Conservation (phyloP, 2,888 invertebrate genomes). For the Dicroscelio sp. region DNA sequence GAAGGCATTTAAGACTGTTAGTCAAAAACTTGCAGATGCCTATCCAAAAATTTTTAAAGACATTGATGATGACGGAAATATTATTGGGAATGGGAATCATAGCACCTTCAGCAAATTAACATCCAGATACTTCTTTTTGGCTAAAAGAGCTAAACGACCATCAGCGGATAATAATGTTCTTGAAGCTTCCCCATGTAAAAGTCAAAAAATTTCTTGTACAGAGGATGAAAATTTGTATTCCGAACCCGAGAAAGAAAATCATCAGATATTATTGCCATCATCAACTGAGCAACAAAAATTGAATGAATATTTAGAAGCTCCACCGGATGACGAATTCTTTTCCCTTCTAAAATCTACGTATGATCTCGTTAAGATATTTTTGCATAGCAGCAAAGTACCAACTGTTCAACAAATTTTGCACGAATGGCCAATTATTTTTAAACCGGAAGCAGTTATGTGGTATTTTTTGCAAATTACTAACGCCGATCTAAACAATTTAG, state of each 20-base stretch:
- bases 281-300: too few relatives aligned
- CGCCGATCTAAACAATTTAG: slow-evolving; percentile 1
- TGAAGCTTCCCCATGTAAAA: too few relatives aligned
- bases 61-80: slow-evolving; percentile 82
- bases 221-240: too few relatives aligned
- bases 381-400: background rate
- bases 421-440: slow-evolving; percentile 33
- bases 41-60: slow-evolving; percentile 83
- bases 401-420: background rate
- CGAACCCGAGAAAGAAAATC: too few relatives aligned
- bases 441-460: slow-evolving; percentile 29
- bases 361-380: too few relatives aligned
- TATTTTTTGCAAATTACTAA: slow-evolving; percentile 24
- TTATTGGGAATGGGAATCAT: slow-evolving; percentile 82
- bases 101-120: slow-evolving; percentile 74
- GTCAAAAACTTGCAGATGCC: slow-evolving; percentile 66
- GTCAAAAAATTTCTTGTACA: too few relatives aligned
- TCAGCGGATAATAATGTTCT: too few relatives aligned
- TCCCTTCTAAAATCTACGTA: too few relatives aligned
- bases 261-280: too few relatives aligned
- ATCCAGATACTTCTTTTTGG: slow-evolving; percentile 83
- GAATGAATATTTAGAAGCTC: too few relatives aligned
- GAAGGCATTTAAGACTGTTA: background rate
- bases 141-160: slow-evolving; percentile 48
- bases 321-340: too few relatives aligned